phyloP scores from a whole-genome alignment of 1,140 invertebrate species.

The Ostrea edulis region DNA sequence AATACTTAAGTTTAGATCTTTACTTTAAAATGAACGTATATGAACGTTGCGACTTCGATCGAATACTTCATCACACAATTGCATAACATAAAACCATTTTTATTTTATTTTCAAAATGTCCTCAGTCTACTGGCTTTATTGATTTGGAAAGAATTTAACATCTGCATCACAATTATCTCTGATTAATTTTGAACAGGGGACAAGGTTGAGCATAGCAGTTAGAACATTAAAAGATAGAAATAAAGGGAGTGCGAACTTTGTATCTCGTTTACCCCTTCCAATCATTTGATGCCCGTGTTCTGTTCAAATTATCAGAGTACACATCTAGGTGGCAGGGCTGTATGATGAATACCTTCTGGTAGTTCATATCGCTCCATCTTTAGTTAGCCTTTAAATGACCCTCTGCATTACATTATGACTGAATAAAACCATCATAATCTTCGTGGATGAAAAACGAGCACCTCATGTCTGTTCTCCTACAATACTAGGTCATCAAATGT shows the following conservation, averaged over 20 bases:
- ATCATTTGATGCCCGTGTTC: conserved; percentile 28
- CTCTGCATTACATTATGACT: conserved; percentile 36
- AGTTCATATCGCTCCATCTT: conserved; percentile 23
- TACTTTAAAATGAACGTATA: no score
- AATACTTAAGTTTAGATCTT: no score
- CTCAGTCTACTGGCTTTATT: background rate
- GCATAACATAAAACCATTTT: background rate
- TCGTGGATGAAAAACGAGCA: conserved; percentile 19
- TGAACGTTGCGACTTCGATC: no score
- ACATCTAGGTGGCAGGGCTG: conserved; percentile 22
- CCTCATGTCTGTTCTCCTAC: conserved; percentile 15
- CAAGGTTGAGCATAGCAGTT: background rate
- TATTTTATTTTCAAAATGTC: background rate
- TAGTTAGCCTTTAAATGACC: conserved; percentile 36
- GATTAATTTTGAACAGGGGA: conserved; percentile 6
- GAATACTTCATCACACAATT: no score
- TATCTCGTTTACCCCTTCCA: conserved; percentile 8
- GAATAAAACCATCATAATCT: conserved; percentile 34
- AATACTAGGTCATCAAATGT: conserved; percentile 27
- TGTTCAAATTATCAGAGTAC: conserved; percentile 28
- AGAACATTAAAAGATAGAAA: conserved; percentile 29
- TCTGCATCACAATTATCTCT: conserved; percentile 6
- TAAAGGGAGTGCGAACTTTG: background rate
- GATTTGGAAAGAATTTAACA: background rate
- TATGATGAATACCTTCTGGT: conserved; percentile 36